Conservation (phyloP, 2,888 invertebrate species). For the Julus scandinavius region DNA sequence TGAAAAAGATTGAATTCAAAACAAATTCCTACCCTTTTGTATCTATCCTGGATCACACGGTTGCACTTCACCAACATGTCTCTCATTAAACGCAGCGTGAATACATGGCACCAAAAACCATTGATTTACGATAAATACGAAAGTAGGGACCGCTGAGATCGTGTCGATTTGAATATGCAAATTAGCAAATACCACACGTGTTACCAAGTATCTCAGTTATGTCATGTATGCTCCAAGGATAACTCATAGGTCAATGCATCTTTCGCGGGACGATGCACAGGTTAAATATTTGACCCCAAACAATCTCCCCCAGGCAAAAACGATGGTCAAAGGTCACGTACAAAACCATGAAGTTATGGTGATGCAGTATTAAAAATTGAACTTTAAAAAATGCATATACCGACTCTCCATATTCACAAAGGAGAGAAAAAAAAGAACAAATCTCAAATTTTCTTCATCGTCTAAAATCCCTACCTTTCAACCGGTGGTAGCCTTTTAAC, state of each 20-base stretch:
- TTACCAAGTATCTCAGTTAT: neutral
- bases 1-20: too few species aligned
- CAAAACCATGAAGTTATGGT: too few species aligned
- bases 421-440: neutral
- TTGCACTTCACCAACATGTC: too few species aligned
- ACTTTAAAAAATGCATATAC: neutral
- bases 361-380: neutral
- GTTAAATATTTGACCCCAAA: neutral
- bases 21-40: too few species aligned
- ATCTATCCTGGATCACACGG: too few species aligned
- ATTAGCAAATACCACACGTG: neutral
- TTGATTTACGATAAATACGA: conserved; percentile 17
- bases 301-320: neutral
- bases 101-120: neutral
- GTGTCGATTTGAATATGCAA: neutral
- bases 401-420: neutral
- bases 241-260: neutral
- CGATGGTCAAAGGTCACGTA: neutral
- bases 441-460: neutral
- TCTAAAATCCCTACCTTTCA: neutral
- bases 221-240: neutral
- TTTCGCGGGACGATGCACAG: neutral
- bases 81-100: neutral
- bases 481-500: neutral
- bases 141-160: neutral